Evolutionary conservation across 2,113 vertebrate species (phyloP).

Genomic region (Thalassarche chlororhynchos): DNA sequence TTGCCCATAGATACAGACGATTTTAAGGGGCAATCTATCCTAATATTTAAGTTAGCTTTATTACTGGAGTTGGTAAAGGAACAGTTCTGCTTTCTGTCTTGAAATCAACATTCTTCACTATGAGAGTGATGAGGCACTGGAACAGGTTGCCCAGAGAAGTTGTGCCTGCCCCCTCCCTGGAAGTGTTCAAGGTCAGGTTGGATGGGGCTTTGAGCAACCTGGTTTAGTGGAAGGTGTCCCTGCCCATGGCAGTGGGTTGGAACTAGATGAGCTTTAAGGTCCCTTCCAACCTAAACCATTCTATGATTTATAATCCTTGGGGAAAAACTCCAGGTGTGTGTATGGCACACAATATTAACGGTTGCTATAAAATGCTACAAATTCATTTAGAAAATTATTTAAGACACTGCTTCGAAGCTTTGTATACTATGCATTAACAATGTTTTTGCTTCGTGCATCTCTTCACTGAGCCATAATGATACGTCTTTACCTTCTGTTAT

Average conservation of each 20-base stretch:
- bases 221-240: no score
- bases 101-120: neutral
- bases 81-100: neutral
- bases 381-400: neutral
- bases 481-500: neutral
- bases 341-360: neutral
- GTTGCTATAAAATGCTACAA: neutral
- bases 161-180: no score
- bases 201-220: no score
- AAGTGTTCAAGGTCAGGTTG: no score
- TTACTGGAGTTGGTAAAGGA: neutral
- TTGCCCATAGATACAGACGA: neutral
- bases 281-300: no score
- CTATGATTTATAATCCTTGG: neutral
- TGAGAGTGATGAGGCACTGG: neutral
- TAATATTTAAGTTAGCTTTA: neutral
- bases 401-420: accelerated
- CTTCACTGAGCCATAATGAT: neutral
- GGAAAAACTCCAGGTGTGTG: neutral
- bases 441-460: neutral
- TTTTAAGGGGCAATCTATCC: neutral
- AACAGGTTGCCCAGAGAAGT: no score
- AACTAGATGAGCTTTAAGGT: no score
- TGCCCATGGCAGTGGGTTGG: no score
- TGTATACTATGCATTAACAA: neutral